Evolutionary conservation across 2,888 invertebrate species (phyloP).

Genomic region (Orthosia gothica): DNA sequence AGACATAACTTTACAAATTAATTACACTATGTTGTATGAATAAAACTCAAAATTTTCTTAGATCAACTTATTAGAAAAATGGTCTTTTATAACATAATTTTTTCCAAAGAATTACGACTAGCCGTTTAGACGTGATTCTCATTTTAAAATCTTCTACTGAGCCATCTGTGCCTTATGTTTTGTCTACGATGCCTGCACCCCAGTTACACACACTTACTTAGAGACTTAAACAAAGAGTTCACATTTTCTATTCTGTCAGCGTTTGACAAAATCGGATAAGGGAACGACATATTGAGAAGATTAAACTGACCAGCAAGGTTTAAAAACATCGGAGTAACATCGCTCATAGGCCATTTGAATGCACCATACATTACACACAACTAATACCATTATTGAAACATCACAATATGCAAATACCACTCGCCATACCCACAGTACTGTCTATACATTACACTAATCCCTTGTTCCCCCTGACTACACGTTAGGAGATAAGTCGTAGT

Average conservation of each 20-base stretch:
- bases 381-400: conserved; percentile 14
- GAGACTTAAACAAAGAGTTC: background rate
- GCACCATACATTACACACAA: background rate
- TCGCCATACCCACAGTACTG: background rate
- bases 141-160: no score
- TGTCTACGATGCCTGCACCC: background rate
- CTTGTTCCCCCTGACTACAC: background rate
- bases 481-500: conserved; percentile 34
- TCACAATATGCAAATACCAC: conserved; percentile 12
- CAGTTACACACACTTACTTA: background rate
- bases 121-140: no score
- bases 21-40: no score
- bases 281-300: background rate
- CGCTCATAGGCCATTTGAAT: background rate
- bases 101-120: no score
- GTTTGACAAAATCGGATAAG: no score
- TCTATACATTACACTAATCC: conserved; percentile 5
- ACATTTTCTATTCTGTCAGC: no score
- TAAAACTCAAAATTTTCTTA: no score
- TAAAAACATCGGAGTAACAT: background rate
- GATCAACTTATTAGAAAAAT: no score
- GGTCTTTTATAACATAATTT: no score
- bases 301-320: background rate
- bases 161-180: no score
- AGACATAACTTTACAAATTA: no score